A percentile compares a stretch with the other conserved stretches of the same genome.
phyloP scores from a whole-genome alignment of 2,797 vertebrate species.

The Syngnathus acus region DNA sequence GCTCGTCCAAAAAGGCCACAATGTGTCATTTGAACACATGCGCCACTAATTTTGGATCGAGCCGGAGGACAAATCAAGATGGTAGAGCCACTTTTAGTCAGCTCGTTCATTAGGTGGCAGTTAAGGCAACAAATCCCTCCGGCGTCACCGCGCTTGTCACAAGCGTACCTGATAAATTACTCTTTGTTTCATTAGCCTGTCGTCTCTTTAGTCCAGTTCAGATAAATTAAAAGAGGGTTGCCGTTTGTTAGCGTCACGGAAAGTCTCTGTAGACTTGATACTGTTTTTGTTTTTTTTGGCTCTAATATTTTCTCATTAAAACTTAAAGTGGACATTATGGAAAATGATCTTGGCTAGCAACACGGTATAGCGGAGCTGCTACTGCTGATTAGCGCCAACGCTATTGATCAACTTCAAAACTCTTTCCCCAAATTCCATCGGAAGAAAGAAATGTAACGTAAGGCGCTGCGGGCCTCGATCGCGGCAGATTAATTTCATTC shows the following conservation, averaged over 20 bases:
- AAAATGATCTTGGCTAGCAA: no score
- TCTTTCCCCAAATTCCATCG: constrained; percentile 30
- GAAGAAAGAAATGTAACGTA: constrained; percentile 21
- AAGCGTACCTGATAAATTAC: constrained; percentile 26
- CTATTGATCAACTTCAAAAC: no score
- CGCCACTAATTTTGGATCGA: constrained; percentile 26
- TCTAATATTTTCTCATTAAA: neutral
- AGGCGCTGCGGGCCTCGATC: constrained; percentile 7
- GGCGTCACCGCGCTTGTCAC: constrained; percentile 36
- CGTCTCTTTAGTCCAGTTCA: constrained; percentile 22
- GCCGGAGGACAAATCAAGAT: constrained; percentile 43
- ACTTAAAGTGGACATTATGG: neutral
- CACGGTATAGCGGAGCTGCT: no score
- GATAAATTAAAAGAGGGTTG: constrained; percentile 8
- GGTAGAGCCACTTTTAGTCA: constrained; percentile 39
- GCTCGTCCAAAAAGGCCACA: constrained; percentile 39
- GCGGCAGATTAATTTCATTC: constrained; percentile 34
- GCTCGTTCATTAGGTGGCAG: constrained; percentile 58
- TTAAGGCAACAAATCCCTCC: constrained; percentile 49
- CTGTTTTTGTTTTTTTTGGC: neutral
- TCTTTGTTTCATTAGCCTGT: constrained; percentile 18
- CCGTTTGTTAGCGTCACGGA: constrained; percentile 6
- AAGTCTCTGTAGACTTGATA: neutral
- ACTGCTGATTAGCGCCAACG: no score
- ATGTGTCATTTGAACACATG: constrained; percentile 41